Conservation (phyloP, 2,888 invertebrate species). For the Noctua janthina region DNA sequence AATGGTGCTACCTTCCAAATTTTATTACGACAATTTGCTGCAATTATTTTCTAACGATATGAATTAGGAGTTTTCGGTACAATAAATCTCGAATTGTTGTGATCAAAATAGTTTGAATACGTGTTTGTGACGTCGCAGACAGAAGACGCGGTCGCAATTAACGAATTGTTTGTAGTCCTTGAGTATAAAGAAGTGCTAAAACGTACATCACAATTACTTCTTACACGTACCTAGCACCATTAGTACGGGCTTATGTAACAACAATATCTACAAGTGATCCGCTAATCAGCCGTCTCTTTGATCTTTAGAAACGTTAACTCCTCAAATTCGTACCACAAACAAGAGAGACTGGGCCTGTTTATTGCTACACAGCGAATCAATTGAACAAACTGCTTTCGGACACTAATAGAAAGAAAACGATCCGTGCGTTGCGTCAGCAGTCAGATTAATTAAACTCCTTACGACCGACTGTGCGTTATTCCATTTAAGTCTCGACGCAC, state of each 20-base stretch:
- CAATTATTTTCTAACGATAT: constrained; percentile 77
- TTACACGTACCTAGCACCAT: constrained; percentile 78
- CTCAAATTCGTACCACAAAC: constrained; percentile 87
- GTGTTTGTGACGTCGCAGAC: constrained; percentile 57
- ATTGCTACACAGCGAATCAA: constrained; percentile 85
- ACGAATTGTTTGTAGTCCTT: constrained; percentile 73
- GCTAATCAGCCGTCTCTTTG: constrained; percentile 83
- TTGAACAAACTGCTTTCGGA: constrained; percentile 85
- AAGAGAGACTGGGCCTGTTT: constrained; percentile 79
- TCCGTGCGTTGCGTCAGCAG: constrained; percentile 81
- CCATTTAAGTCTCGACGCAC: constrained; percentile 81
- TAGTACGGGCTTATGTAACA: constrained; percentile 83
- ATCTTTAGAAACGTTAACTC: constrained; percentile 83
- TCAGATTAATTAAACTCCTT: constrained; percentile 88
- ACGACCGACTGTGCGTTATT: constrained; percentile 80
- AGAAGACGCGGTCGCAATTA: constrained; percentile 55
- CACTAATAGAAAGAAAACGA: constrained; percentile 86
- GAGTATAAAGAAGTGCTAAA: constrained; percentile 84
- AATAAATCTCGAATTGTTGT: constrained; percentile 65
- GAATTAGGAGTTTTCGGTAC: constrained; percentile 70
- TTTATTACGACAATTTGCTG: constrained; percentile 82
- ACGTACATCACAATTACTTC: constrained; percentile 82
- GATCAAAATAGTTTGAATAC: constrained; percentile 50
- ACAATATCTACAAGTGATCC: constrained; percentile 83
- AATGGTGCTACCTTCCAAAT: constrained; percentile 83